Percentiles rank a stretch among this genome's conserved stretches.
Evolutionary conservation across 2,797 vertebrate genomes (phyloP).

Genomic region (Oreonectes daqikongensis): DNA sequence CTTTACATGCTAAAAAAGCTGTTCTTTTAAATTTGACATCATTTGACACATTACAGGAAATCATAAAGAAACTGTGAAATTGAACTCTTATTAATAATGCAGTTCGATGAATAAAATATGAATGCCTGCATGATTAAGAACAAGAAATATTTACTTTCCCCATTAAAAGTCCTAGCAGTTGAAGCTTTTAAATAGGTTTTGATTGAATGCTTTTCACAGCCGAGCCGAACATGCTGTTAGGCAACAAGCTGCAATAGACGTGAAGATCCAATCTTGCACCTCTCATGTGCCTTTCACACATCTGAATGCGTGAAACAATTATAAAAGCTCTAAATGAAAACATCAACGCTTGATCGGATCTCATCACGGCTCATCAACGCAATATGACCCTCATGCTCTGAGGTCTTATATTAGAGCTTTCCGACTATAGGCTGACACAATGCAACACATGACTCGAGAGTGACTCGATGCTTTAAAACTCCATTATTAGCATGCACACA

Average conservation of each 20-base stretch:
- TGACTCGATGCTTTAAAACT: background rate
- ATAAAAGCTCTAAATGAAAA: slow-evolving; percentile 31
- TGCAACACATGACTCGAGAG: background rate
- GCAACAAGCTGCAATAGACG: slow-evolving; percentile 9
- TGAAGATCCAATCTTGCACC: slow-evolving; percentile 19
- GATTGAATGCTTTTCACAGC: slow-evolving; percentile 10
- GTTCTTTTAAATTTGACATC: background rate
- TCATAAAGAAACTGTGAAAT: slow-evolving; percentile 2
- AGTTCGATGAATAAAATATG: slow-evolving; percentile 46
- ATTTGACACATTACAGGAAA: background rate
- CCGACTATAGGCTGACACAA: background rate
- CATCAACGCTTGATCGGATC: slow-evolving; percentile 44
- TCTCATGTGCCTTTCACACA: slow-evolving; percentile 17
- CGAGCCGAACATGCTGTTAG: background rate
- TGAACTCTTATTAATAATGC: slow-evolving; percentile 41
- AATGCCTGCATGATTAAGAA: slow-evolving; percentile 44
- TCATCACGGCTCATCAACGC: slow-evolving; percentile 22
- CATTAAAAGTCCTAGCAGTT: slow-evolving; percentile 10
- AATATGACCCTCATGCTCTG: background rate
- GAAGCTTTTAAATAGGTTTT: slow-evolving; percentile 2
- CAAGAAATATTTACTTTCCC: slow-evolving; percentile 44
- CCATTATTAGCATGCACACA: background rate
- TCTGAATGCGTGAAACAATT: slow-evolving; percentile 22
- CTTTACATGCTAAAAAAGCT: background rate
- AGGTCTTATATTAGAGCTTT: background rate